Evolutionary conservation across 1,140 invertebrate genomes (phyloP).

Genomic region (Brachionus sp.): DNA sequence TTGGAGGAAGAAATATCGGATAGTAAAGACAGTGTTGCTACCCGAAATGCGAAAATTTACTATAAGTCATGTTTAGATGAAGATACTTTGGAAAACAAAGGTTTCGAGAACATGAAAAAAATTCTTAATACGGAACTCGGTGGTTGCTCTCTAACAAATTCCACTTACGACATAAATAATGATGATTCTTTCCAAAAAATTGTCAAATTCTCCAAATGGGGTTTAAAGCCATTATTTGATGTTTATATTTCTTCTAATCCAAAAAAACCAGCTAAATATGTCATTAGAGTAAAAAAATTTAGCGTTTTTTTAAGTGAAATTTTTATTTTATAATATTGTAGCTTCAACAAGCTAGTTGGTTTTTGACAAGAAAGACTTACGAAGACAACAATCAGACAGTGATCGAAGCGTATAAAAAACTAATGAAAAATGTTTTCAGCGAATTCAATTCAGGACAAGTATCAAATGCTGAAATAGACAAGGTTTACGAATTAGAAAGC

Average conservation of each 20-base stretch:
- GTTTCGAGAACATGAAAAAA: neutral
- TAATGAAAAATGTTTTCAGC: constrained; percentile 27
- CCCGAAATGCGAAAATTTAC: constrained; percentile 68
- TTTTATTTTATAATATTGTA: neutral
- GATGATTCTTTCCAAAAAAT: neutral
- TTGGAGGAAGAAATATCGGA: neutral
- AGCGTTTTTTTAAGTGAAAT: neutral
- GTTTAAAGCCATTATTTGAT: constrained; percentile 37
- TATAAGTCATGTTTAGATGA: constrained; percentile 81
- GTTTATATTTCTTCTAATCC: constrained; percentile 38
- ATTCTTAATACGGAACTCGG: neutral
- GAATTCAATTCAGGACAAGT: neutral
- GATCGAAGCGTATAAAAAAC: constrained; percentile 20
- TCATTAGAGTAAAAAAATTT: neutral
- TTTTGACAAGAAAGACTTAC: constrained; percentile 32
- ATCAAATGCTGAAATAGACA: neutral
- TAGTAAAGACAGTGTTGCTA: constrained; percentile 53
- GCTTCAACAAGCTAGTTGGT: constrained; percentile 41
- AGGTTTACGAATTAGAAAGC: constrained; percentile 16
- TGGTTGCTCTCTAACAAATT: neutral
- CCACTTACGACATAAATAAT: neutral
- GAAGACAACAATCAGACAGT: neutral
- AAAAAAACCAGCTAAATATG: constrained; percentile 20
- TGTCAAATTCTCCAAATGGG: neutral
- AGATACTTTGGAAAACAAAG: constrained; percentile 58